These are phyloP conservation scores for Pristis pectinata DNA, from an alignment of 2,797 vertebrate genomes.

Conservation along the genomic window DNA sequence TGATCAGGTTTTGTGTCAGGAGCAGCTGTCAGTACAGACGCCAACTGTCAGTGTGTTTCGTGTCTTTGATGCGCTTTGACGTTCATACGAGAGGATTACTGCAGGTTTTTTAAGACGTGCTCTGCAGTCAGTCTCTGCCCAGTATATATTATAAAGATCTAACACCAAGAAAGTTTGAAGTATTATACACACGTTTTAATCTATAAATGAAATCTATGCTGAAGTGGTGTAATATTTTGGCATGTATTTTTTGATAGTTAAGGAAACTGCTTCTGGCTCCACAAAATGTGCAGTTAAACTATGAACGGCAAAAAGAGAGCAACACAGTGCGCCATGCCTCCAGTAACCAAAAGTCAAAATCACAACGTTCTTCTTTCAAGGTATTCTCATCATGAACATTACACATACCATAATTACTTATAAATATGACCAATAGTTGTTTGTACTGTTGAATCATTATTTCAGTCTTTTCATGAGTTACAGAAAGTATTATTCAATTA, in stretches of 20 bases:
- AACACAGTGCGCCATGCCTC: slow-evolving; percentile 60
- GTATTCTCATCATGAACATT: slow-evolving; percentile 53
- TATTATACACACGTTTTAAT: not conserved
- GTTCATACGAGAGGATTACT: slow-evolving; percentile 26
- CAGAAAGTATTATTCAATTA: not conserved
- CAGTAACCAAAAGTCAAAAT: slow-evolving; percentile 66
- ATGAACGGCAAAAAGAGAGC: slow-evolving; percentile 71
- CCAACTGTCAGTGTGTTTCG: not conserved
- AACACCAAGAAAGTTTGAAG: slow-evolving; percentile 11
- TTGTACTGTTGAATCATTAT: not conserved
- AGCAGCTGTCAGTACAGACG: slow-evolving; percentile 18
- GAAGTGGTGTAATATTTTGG: not conserved
- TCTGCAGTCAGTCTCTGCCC: slow-evolving; percentile 19
- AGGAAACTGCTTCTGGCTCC: slow-evolving; percentile 88
- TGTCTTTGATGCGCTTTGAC: slow-evolving; percentile 29
- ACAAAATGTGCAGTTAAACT: slow-evolving; percentile 65
- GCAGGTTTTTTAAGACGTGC: not conserved
- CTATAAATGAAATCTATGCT: not conserved
- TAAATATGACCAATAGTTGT: not conserved
- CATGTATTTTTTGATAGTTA: slow-evolving; percentile 62
- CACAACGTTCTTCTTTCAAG: slow-evolving; percentile 70
- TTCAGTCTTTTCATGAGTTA: not conserved
- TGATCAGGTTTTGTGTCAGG: slow-evolving; percentile 23
- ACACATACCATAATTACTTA: not conserved
- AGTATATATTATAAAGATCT: slow-evolving; percentile 30